Evolutionary conservation across 92 coral and sea anemone species (phyloP).

Genomic region (Umimayanthus kanabou): DNA sequence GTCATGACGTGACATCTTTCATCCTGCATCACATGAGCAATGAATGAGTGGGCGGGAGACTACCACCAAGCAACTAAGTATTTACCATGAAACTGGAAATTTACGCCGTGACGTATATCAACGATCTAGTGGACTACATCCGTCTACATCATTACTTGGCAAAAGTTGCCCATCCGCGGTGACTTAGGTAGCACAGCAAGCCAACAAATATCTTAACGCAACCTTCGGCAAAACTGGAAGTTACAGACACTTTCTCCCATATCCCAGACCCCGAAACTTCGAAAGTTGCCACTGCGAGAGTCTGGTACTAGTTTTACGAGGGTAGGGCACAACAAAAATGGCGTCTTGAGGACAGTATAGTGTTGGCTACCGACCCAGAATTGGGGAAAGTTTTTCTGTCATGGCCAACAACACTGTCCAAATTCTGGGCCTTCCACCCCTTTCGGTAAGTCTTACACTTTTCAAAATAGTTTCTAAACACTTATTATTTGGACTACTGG

Average conservation of each 20-base stretch:
- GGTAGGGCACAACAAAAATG: constrained; percentile 24
- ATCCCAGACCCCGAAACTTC: neutral
- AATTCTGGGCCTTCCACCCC: constrained; percentile 27
- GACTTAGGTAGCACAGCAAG: neutral
- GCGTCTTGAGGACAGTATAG: constrained; percentile 2
- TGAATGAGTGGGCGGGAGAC: no score
- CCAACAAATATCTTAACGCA: neutral
- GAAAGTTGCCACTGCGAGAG: neutral
- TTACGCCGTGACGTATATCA: neutral
- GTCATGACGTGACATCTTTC: no score
- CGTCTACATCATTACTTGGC: no score
- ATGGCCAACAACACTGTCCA: constrained; percentile 33
- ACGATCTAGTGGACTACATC: no score
- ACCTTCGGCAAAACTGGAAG: neutral
- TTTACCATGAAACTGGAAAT: neutral
- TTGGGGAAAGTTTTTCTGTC: neutral
- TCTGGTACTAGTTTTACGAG: constrained; percentile 19
- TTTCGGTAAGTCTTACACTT: constrained; percentile 25
- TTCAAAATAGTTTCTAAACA: neutral
- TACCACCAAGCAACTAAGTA: no score
- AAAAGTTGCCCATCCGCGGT: no score
- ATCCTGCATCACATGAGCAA: no score
- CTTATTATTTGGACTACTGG: neutral
- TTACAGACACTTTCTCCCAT: no score
- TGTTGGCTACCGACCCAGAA: neutral